Evolutionary conservation across 2,888 invertebrate species (phyloP), one percentile per base, ranked within the genome.

Genomic region (Andrena marginata): DNA sequence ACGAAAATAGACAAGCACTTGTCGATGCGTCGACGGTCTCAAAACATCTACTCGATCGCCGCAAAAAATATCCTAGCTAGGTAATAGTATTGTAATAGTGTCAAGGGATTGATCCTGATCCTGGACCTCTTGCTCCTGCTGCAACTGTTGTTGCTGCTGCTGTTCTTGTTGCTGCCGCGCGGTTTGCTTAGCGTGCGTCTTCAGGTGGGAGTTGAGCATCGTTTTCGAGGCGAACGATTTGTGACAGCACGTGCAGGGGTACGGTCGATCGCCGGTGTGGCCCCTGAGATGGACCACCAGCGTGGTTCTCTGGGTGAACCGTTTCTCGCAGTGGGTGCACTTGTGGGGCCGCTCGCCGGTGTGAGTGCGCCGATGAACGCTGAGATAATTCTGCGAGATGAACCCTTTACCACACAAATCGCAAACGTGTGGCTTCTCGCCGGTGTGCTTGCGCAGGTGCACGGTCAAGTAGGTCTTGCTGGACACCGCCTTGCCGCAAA

Each of bases 371-470:
- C 94, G 88, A 56, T 94, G 94, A 0, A 94, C 94, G 77, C 93
- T 94, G 6, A 94, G 76, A 77, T 94, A 94, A 73, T 93, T 94
- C 71, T 94, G 94, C 13, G 94, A 94, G 73, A 93, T 94, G 59
- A 94, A 94, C 0, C 93, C 93, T 71, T 94, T 94, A 56, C 92
- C 92, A 81, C 94, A 94, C 0, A 93, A 85, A 60, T 95, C 95
- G 94, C 96, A 96, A 0, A 95, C 95, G 88, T 96, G 95, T 0
- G 96, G 96, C 92, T 96, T 96, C 93, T 95, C 95, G 0, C 96
- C 96, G 1, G 96, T 95, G 91, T 96, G 96, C 67, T 96, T 96
- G 51, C 96, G 94, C 82, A 96, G 94, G 90, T 96, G 96, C 90
- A 96, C 95, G 92, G 95, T 96, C 85, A 96, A 94, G 87, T 96